These are phyloP conservation scores for Aspiorhynchus laticeps DNA, from an alignment of 2,113 vertebrate species.

Conservation along the genomic window DNA sequence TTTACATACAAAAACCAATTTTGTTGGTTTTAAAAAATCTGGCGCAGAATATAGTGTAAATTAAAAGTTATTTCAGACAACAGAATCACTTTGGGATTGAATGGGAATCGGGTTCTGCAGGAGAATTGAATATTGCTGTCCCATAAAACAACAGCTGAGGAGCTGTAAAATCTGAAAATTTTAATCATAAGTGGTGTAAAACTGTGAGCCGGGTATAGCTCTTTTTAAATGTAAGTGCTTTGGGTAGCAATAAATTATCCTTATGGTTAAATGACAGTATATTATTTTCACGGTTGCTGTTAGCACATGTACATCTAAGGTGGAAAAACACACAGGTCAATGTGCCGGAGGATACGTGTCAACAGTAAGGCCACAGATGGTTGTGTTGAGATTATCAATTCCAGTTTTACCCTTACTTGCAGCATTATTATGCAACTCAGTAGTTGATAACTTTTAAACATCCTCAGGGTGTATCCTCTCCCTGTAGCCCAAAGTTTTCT, in stretches of 20 bases:
- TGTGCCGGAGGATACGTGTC: background rate
- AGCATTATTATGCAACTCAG: constrained; percentile 26
- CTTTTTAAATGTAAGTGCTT: background rate
- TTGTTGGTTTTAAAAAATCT: background rate
- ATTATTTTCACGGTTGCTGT: background rate
- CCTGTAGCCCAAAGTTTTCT: constrained; percentile 38
- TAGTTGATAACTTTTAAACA: constrained; percentile 34
- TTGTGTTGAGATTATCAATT: background rate
- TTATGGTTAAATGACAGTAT: background rate
- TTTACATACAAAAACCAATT: background rate
- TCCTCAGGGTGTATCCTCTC: constrained; percentile 43
- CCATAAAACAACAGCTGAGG: background rate
- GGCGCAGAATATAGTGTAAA: background rate
- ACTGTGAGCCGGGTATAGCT: background rate
- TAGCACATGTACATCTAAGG: background rate
- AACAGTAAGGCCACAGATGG: background rate
- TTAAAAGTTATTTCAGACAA: background rate
- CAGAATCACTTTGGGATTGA: background rate
- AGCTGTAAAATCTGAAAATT: background rate
- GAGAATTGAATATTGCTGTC: background rate
- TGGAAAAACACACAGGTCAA: background rate
- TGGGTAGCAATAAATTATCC: background rate
- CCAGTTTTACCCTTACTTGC: background rate
- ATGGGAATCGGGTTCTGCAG: background rate
- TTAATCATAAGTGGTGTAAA: background rate